Evolutionary conservation across 1,140 invertebrate species (phyloP), one percentile per base, ranked within the genome.

Genomic region (Leptinotarsa texana): DNA sequence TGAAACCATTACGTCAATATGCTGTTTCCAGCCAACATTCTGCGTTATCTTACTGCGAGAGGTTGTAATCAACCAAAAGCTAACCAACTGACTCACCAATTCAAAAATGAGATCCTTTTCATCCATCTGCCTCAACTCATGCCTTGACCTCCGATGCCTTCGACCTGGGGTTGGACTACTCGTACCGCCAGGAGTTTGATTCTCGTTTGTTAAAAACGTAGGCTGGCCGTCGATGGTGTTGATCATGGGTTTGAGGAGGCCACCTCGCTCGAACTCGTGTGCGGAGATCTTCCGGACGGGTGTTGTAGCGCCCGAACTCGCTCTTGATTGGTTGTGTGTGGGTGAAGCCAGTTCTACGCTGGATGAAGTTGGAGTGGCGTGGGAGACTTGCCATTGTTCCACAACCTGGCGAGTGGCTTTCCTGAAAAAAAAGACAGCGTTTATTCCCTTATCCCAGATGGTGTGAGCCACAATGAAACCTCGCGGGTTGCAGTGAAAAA

Each of bases 31-130:
- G 6, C 33, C 33, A 27, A 33, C 6, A 8, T 1, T 11, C 11
- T 42, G 33, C 33, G 33, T 42, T 42, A 42, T 42, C 33, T 42
- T 42, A 11, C 33, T 42, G 11, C 33, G 8, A 42, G 33, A 42
- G 2, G 4, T 42, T 42, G 2, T 11, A 0, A 11, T 42, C 3
- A 42, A 42, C 33, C 2, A 42, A 42, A 42, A 11, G 33, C 33
- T 42, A 42, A n/a, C 51, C n/a, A 57, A 15, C 4, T 0, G 27
- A 76, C 88, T 89, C 82, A 97, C 96, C 88, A 98, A 86, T 87
- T 98, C 96, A 85, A 98, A 97, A 84, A 98, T 96, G 66, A 98
- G 90, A 87, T 98, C 95, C 84, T 95, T 95, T 83, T 98, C 96
- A 81, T 98, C 95, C 74, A 98, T 86, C 65, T 95, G 92, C 81